Conservation (phyloP, 2,797 vertebrate genomes). For the Pseudochaenichthys georgianus region DNA sequence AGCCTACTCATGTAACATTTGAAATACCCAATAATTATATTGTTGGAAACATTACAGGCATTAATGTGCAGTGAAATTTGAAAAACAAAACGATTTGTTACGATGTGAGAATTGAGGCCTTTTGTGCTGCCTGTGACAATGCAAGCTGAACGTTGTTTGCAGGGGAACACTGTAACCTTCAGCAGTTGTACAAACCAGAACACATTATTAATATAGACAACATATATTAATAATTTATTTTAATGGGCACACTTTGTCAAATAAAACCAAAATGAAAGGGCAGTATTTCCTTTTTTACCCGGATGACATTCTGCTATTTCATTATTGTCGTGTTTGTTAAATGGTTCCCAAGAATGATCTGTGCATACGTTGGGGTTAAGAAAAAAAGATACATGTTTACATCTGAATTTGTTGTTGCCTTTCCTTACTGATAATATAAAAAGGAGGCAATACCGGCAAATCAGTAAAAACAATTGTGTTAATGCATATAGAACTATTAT, state of each 20-base stretch:
- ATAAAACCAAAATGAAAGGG: neutral
- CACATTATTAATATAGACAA: conserved; percentile 5
- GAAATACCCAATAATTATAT: neutral
- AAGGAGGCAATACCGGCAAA: neutral
- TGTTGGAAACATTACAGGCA: neutral
- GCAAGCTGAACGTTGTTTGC: conserved; percentile 40
- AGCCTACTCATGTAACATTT: neutral
- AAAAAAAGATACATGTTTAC: conserved; percentile 7
- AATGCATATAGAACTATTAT: conserved; percentile 34
- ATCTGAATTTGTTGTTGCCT: neutral
- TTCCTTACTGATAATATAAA: neutral
- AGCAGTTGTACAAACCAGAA: conserved; percentile 54
- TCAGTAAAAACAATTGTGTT: conserved; percentile 11
- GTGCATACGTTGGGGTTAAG: neutral
- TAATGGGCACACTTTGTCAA: conserved; percentile 12
- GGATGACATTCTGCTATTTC: neutral
- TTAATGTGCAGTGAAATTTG: neutral
- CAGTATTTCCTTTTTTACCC: neutral
- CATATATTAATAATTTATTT: conserved; percentile 22
- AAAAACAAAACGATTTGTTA: neutral
- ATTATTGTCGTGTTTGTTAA: neutral
- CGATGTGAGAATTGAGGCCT: conserved; percentile 45
- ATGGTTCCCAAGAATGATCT: neutral
- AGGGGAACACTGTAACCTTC: conserved; percentile 16
- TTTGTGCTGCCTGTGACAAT: conserved; percentile 43